These are phyloP conservation scores for Eupsilia transversa DNA, from an alignment of 2,888 invertebrate genomes.

Conservation along the genomic window DNA sequence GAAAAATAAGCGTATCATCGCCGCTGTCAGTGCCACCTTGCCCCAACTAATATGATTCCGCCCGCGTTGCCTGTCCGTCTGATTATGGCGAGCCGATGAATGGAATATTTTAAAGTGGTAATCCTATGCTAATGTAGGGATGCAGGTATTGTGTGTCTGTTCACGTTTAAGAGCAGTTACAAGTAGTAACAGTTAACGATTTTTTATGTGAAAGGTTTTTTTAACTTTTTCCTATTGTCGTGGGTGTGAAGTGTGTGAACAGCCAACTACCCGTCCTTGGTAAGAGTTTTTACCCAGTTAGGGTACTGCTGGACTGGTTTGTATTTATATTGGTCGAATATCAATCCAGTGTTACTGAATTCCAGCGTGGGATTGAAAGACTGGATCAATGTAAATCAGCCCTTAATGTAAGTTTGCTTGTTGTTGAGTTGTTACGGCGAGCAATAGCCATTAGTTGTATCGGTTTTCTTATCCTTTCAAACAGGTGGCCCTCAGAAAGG, in stretches of 20 bases:
- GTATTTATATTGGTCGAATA: neutral
- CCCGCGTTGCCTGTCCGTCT: slow-evolving; percentile 48
- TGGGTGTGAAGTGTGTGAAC: slow-evolving; percentile 22
- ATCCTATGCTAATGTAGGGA: slow-evolving; percentile 46
- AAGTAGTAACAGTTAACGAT: neutral
- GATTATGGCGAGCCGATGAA: slow-evolving; percentile 58
- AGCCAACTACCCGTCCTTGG: neutral
- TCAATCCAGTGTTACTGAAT: neutral
- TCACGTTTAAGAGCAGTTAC: slow-evolving; percentile 31
- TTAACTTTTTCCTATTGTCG: slow-evolving; percentile 1
- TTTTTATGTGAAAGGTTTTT: neutral
- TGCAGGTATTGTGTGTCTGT: slow-evolving; percentile 33
- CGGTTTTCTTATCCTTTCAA: neutral
- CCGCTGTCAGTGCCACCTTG: slow-evolving; percentile 41
- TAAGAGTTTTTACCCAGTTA: neutral
- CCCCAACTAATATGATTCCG: slow-evolving; percentile 55
- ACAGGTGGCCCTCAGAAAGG: neutral
- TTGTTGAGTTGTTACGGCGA: neutral
- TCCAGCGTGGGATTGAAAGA: neutral
- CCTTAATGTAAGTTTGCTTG: neutral
- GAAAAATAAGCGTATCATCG: neutral
- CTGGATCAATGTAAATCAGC: neutral
- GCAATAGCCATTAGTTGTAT: neutral
- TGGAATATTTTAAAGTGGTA: slow-evolving; percentile 57
- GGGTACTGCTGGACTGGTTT: neutral